Evolutionary conservation across 2,888 invertebrate genomes (phyloP), one percentile per base, ranked within the genome.

Genomic region (Ophonus ardosiacus): DNA sequence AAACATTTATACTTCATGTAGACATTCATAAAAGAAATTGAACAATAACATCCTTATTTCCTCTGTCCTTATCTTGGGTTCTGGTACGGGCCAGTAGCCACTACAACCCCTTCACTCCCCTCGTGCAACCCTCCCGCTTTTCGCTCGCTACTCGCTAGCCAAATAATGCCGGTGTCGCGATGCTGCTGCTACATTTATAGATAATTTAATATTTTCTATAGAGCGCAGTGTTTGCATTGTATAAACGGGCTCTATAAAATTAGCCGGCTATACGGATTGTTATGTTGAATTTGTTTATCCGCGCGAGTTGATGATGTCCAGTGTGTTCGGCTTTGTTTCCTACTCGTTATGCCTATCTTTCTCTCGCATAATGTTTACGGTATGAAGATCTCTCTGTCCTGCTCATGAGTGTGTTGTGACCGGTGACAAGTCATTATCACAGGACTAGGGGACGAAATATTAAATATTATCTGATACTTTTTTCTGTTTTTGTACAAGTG

Each of bases 181-280:
- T 38, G 68, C 40, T 71, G 68, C 71, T 71, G 56, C 71, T 82
- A 82, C 71, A 71, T 82, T 82, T 68, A 82, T 82, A 82, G 82
- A 82, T 82, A 82, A 82, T 82, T 82, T 68, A 43, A 82, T 82
- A 82, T 82, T 82, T 82, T 82, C 82, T 57, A 82, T 82, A 82
- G 82, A 17, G 40, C 56, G 71, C 56, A 51, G 61, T 81, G 81
- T 81, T 81, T 81, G 51, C 81, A 59, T 78, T 78, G 59, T 81
- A 65, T 51, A 82, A 65, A 59, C 68, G 71, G 82, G 82, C 71
- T 82, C 56, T 82, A 82, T 82, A 82, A 82, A 82, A 82, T 82
- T 82, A 71, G 82, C 71, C 57, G 59, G 78, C 56, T 78, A 57
- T 82, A 82, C 57, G 71, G 24, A 71, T 82, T 82, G 82, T 71